Base-by-base conservation (phyloP, 2,888 invertebrate species). In the Steinernema hermaphroditum region DNA sequence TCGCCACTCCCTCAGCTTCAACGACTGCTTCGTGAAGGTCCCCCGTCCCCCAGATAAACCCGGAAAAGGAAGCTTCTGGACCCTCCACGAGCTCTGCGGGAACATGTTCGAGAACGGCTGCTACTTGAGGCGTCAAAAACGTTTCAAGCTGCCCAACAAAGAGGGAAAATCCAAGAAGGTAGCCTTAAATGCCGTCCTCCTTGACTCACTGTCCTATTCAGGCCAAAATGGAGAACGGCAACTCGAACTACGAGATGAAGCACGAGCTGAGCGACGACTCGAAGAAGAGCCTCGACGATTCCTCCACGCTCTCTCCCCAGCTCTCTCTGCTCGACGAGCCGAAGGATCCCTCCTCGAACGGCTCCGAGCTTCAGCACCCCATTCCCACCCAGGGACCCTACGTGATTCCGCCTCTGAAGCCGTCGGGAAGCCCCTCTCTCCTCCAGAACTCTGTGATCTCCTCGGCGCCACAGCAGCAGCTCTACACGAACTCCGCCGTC, bases 41-140 rank as follows among this genome's bases (percentile, higher is more conserved):
- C 78, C 79, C 19, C 69, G 83, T 72, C 94, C 95, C 1, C 95
- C 95, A 0, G 97, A 97, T 89, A 94, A 96, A 88, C 97, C 98
- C 0, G 98, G 98, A 0, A 98, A 98, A 87, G 97, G 98, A 0
- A 94, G 94, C 8, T 98, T 97, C 89, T 98, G 98, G 98, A 94
- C 96, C 29, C 90, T 98, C 75, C 97, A 98, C 86, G 78, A 96
- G 0, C 95, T 96, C 24, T 95, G 96, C 76, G 96, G 96, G 0
- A 97, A 98, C 88, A 98, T 98, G 97, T 98, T 98, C 87, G 97
- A 98, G 88, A 98, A 98, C 87, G 98, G 97, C 1, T 98, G 97
- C 88, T 98, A 94, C 87, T 89, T 98, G 81, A 90, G 97, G 41
- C 91, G 98, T 0, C 97, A 97, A 89, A 98, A 98, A 88, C 91